phyloP scores from a whole-genome alignment of 2,888 invertebrate genomes.

The Pinctada fucata region DNA sequence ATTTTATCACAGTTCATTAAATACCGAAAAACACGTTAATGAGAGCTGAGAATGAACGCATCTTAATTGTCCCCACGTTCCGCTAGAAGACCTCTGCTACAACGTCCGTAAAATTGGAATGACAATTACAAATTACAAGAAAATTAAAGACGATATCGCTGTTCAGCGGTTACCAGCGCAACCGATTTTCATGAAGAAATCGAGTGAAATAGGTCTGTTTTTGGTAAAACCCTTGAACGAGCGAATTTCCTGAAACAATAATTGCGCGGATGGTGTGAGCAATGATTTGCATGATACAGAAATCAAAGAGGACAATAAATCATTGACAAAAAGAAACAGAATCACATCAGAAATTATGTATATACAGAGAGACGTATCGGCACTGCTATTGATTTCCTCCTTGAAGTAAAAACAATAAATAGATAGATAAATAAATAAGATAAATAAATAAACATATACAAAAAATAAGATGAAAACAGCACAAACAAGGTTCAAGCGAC shows the following conservation, averaged over 20 bases:
- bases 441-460: too few species aligned
- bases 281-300: not conserved
- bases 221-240: conserved; percentile 22
- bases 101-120: conserved; percentile 26
- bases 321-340: too few species aligned
- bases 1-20: not conserved
- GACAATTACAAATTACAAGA: conserved; percentile 36
- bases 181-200: conserved; percentile 16
- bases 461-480: too few species aligned
- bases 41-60: conserved; percentile 12
- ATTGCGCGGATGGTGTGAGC: not conserved
- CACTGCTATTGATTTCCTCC: too few species aligned
- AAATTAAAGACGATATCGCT: conserved; percentile 30
- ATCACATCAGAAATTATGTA: too few species aligned
- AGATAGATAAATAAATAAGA: too few species aligned
- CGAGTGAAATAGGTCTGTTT: conserved; percentile 15
- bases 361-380: too few species aligned
- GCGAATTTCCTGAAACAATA: conserved; percentile 22
- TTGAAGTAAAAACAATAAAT: too few species aligned
- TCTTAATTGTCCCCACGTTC: conserved; percentile 27
- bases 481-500: too few species aligned
- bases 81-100: conserved; percentile 27
- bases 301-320: too few species aligned
- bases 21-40: not conserved
- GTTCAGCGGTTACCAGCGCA: conserved; percentile 13